A percentile compares a stretch with the other conserved stretches of the same genome.
These are phyloP conservation scores for Podarcis lilfordi DNA, from an alignment of 2,797 vertebrate genomes.

Conservation along the genomic window DNA sequence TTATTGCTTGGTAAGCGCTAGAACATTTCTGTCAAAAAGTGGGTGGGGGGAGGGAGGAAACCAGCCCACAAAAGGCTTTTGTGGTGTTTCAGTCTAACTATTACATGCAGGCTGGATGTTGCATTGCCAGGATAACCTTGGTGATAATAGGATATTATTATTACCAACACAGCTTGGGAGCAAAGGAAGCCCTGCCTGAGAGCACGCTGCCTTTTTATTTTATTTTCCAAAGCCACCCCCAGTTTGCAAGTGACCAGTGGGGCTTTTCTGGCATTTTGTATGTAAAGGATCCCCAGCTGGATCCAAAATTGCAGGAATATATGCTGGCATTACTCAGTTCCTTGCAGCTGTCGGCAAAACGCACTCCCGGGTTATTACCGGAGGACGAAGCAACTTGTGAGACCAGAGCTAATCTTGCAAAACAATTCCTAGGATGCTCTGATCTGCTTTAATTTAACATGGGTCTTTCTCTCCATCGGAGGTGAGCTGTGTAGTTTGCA, in stretches of 20 bases:
- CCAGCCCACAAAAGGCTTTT: not conserved
- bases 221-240: not conserved
- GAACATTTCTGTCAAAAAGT: conserved; percentile 47
- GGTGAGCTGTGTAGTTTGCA: conserved; percentile 45
- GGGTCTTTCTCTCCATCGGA: conserved; percentile 38
- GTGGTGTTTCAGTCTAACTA: not conserved
- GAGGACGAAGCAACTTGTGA: conserved; percentile 16
- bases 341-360: not conserved
- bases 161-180: accelerated
- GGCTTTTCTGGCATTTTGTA: not conserved
- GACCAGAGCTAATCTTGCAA: not conserved
- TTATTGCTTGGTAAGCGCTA: conserved; percentile 60
- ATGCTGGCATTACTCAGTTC: conserved; percentile 17
- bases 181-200: not conserved
- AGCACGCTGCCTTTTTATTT: not conserved
- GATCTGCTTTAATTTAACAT: not conserved
- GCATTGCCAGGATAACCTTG: not conserved
- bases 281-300: conserved; percentile 24
- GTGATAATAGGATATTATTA: not conserved
- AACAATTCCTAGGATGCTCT: conserved; percentile 36
- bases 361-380: not conserved
- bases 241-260: conserved; percentile 14
- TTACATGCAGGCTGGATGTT: accelerated
- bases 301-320: conserved; percentile 16
- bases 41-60: not conserved